Evolutionary conservation across 2,113 vertebrate species (phyloP), one percentile per base, ranked within the genome.

Genomic region (Herpetotheres cachinnans): DNA sequence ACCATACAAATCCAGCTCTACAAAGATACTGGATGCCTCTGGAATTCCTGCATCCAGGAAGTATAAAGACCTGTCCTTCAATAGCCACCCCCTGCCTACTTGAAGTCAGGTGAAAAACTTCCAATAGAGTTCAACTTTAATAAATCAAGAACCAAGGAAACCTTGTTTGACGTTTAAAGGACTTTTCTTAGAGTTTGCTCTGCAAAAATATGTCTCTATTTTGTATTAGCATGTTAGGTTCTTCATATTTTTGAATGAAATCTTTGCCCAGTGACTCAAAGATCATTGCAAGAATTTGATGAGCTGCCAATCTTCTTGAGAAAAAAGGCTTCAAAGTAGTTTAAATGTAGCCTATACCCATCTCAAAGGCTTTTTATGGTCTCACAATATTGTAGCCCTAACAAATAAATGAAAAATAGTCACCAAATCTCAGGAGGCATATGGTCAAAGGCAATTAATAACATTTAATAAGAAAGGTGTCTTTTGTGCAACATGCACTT

Each of bases 221-320:
- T 79, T 78, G 10, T 46, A 4, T 29, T 58, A 67, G 0, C 2
- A 10, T 74, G 4, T 13, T 59, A 50, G 0, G 0, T 46, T 77
- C 36, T 70, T 86, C 8, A 16, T 30, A 40, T 36, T 77, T 61
- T 72, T 83, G 24, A 32, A 29, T 11, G 1, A 44, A 90, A 66
- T 40, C 2, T 26, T 89, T 59, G 12, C 1, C 14, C 6, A 15
- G 7, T 49, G 34, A 44, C 4, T 50, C 32, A 59, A 63, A 30
- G 4, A 29, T 55, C 13, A 14, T 26, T 55, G 11, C 19, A 94
- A 67, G 8, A 67, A 46, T 46, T 6, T 70, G 18, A 49, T 14
- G 18, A 81, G 54, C 27, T 77, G 2, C 11, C 25, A 47, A 32
- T 34, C 14, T 80, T 11, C 17, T 54, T 50, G 15, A 69, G 25